Base-by-base conservation (phyloP, 2,113 vertebrate genomes). In the Callospermophilus lateralis region DNA sequence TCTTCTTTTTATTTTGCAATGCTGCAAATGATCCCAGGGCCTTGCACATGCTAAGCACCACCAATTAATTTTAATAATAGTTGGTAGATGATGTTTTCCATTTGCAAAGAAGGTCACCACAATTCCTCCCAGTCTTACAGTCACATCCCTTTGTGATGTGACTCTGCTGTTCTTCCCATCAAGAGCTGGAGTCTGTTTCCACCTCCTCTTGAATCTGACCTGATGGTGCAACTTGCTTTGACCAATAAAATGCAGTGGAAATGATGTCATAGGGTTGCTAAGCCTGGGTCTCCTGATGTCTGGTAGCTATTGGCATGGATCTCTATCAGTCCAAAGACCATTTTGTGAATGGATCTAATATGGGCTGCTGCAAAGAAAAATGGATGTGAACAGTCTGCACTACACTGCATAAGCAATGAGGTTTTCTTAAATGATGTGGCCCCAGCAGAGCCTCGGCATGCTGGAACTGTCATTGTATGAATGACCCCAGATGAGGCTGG, bases 31-130 rank as follows among this genome's bases (percentile, higher is more conserved):
- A n/a, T n/a, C n/a, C n/a, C n/a, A n/a, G n/a, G 58, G 58, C 58
- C 58, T 61, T 61, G 6, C 58, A 61, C 22, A 24, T 61, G 58
- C 48, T 51, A 51, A 61, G 68, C n/a, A n/a, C 6, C 17, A 68
- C 37, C n/a, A 32, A 28, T 78, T 80, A 51, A 42, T 89, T 93
- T 81, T 89, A 84, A 90, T 6, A n/a, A n/a, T n/a, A 67, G 45
- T 24, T 55, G 17, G 53, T 61, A 39, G 20, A 84, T 58, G 53
- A 78, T 89, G 28, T 30, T 74, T 45, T 34, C 53, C 79, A 22
- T 67, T 83, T 95, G 86, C 45, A 90, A 84, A 93, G 74, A 53
- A 86, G 76, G 83, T 20, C n/a, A 73, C 55, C 58, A 22, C 17
- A 72, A 37, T 61, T 65, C n/a, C 48, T 84, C 84, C 30, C 58